A percentile compares a stretch with the other conserved stretches of the same genome.
Evolutionary conservation across 1,140 invertebrate species (phyloP).

Genomic region (Aphelenchoides fujianensis): DNA sequence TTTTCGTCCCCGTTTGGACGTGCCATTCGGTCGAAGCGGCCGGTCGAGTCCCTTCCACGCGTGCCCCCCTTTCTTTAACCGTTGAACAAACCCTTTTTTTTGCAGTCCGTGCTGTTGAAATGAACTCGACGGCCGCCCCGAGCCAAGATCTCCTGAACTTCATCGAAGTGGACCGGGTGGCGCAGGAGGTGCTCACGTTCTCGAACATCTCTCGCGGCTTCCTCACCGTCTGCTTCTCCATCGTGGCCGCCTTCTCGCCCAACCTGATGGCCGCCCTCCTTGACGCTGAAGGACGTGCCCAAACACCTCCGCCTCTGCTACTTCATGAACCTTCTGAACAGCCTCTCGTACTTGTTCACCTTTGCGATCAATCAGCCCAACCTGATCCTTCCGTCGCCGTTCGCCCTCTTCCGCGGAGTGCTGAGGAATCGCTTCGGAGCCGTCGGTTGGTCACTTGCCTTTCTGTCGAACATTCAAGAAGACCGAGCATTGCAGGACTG

Average conservation of each 20-base stretch:
- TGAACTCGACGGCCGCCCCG: neutral
- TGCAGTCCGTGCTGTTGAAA: constrained; percentile 1
- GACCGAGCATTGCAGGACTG: neutral
- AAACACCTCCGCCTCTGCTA: neutral
- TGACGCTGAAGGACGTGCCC: neutral
- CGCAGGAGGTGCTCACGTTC: neutral
- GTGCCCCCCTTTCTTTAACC: too few species aligned
- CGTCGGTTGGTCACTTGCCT: neutral
- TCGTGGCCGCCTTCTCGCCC: neutral
- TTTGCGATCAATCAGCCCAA: constrained; percentile 7
- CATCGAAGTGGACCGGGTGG: neutral
- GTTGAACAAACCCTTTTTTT: too few species aligned
- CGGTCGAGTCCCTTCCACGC: too few species aligned
- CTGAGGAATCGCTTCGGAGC: constrained; percentile 15
- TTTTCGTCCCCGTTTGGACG: too few species aligned
- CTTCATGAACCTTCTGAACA: neutral
- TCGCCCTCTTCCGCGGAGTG: constrained; percentile 1
- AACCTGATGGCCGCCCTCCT: neutral
- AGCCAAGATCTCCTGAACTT: neutral
- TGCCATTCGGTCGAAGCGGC: too few species aligned
- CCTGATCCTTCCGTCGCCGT: neutral
- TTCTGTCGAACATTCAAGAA: too few species aligned
- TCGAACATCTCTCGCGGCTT: constrained; percentile 1
- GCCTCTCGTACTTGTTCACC: neutral
- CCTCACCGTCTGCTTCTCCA: neutral